Percentiles rank a stretch among this genome's conserved stretches.
These are phyloP conservation scores for Propithecus coquereli DNA, from an alignment of 2,113 vertebrate species.

Conservation along the genomic window DNA sequence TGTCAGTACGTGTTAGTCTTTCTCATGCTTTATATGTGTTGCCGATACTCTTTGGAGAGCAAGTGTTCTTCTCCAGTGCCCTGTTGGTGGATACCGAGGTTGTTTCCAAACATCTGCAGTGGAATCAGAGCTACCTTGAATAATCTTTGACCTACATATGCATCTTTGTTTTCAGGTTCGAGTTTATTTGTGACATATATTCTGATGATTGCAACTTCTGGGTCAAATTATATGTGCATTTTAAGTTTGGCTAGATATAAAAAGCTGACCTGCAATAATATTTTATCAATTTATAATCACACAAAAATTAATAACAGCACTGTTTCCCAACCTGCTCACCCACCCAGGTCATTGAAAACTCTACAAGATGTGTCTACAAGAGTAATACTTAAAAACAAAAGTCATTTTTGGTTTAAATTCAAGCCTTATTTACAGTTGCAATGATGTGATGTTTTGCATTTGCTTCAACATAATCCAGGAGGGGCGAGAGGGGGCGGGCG, in stretches of 20 bases:
- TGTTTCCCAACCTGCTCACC: neutral
- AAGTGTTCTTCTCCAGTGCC: neutral
- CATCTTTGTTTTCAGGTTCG: neutral
- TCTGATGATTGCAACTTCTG: neutral
- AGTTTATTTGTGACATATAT: neutral
- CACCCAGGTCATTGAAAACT: neutral
- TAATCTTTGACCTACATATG: rapidly evolving
- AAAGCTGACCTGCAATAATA: neutral
- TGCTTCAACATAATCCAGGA: neutral
- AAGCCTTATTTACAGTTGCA: neutral
- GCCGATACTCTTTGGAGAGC: neutral
- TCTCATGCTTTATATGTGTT: neutral
- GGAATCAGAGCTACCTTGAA: neutral
- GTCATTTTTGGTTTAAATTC: neutral
- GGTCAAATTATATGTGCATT: neutral
- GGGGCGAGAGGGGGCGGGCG: neutral
- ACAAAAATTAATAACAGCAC: neutral
- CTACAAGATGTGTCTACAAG: neutral
- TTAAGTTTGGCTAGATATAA: neutral
- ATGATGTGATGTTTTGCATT: rapidly evolving
- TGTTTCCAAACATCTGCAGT: rapidly evolving
- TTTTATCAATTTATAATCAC: neutral
- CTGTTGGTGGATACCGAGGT: rapidly evolving
- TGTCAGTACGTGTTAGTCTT: rapidly evolving
- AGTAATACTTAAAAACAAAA: neutral